Conservation (phyloP, 2,888 invertebrate species). For the Tribolium freemani region DNA sequence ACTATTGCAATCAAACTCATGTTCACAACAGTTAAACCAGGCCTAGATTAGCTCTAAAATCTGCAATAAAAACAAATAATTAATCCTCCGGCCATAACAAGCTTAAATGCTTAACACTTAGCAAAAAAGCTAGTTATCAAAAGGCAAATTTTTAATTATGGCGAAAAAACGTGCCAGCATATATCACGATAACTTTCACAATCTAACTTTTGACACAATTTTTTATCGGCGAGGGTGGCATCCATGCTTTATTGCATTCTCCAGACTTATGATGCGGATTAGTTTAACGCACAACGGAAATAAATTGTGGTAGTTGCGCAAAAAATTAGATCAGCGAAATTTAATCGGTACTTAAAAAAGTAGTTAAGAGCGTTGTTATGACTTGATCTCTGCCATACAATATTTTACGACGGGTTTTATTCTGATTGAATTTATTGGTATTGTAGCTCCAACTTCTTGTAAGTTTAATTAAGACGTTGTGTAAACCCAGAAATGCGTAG, state of each 20-base stretch:
- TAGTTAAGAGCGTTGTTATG: neutral
- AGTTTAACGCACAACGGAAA: slow-evolving; percentile 2
- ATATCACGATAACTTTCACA: slow-evolving; percentile 25
- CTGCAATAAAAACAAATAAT: slow-evolving; percentile 24
- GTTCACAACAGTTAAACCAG: slow-evolving; percentile 18
- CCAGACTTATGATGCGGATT: slow-evolving; percentile 22
- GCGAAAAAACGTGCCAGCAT: neutral
- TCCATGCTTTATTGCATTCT: slow-evolving; percentile 19
- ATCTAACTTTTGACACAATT: slow-evolving; percentile 34
- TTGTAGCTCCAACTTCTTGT: neutral
- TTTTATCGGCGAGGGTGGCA: slow-evolving; percentile 7
- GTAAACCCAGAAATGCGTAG: neutral
- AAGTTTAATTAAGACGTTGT: neutral
- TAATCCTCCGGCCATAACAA: slow-evolving; percentile 1
- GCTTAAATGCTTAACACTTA: neutral
- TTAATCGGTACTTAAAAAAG: neutral
- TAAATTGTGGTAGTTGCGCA: neutral
- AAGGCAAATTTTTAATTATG: slow-evolving; percentile 15
- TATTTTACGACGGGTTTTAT: neutral
- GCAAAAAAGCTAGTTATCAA: neutral
- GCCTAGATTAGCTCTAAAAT: slow-evolving; percentile 27
- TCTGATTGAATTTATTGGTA: neutral
- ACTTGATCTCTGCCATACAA: neutral
- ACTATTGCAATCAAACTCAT: slow-evolving; percentile 17
- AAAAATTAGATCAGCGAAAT: neutral